phyloP scores from a whole-genome alignment of 30 jellyfish, hydroid and myxozoan species.

The Hydra vulgaris region DNA sequence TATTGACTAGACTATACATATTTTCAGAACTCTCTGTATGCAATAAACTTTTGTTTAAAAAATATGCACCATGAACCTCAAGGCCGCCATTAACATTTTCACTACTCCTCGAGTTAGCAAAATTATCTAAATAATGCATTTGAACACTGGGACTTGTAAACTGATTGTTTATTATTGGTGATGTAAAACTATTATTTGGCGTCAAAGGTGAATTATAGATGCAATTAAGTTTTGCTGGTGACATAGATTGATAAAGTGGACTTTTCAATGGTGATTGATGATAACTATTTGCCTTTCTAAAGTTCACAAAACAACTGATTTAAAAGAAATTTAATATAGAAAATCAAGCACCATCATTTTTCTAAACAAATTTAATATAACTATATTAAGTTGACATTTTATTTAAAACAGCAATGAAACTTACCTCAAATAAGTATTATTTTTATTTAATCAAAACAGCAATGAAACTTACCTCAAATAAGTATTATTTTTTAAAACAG shows the following conservation, averaged over 20 bases:
- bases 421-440: constrained; percentile 6
- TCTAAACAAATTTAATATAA: too few species aligned
- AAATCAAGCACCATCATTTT: too few species aligned
- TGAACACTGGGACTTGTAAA: not conserved
- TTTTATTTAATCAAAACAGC: too few species aligned
- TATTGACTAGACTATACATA: constrained; percentile 17
- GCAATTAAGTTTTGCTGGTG: not conserved
- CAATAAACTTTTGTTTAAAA: constrained; percentile 16
- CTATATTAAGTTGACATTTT: not conserved
- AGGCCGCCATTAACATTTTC: constrained; percentile 1
- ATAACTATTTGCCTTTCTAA: not conserved
- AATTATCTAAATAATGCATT: not conserved
- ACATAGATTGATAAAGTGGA: constrained; percentile 3
- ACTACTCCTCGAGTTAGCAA: not conserved
- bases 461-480: constrained; percentile 8
- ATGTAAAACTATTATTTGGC: not conserved
- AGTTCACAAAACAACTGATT: not conserved
- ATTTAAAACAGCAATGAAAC: not conserved
- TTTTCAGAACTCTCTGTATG: constrained; percentile 6
- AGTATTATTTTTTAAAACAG: constrained; percentile 3
- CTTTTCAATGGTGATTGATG: not conserved
- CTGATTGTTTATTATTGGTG: not conserved
- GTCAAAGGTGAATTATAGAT: not conserved
- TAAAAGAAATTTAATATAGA: not conserved
- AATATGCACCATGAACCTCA: constrained; percentile 28